Percentiles rank a stretch among this genome's conserved stretches.
Conservation (phyloP, 2,113 vertebrate genomes). For the Odocoileus hemionus region DNA sequence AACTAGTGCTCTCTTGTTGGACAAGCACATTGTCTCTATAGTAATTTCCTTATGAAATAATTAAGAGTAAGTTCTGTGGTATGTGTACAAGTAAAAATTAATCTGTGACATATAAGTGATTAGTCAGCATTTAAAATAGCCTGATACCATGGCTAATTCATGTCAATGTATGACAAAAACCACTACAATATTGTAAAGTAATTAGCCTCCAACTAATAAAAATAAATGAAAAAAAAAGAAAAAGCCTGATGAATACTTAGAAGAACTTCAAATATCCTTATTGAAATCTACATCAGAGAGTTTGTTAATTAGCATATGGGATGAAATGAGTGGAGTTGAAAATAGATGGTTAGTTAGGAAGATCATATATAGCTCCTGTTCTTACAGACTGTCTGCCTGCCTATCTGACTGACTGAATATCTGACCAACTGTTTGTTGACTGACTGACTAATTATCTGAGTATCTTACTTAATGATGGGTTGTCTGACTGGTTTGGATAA, state of each 20-base stretch:
- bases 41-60: constrained; percentile 18
- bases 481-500: not conserved
- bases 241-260: not conserved
- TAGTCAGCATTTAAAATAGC: not conserved
- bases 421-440: not conserved
- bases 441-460: not conserved
- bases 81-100: not conserved
- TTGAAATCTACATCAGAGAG: not conserved
- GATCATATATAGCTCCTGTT: not conserved
- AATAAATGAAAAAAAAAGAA: no score
- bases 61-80: not conserved
- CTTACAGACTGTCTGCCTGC: not conserved
- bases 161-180: no score
- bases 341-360: not conserved
- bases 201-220: no score
- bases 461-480: not conserved
- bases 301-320: not conserved
- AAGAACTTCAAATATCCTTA: not conserved
- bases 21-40: not conserved
- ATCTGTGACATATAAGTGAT: not conserved
- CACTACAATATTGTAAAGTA: no score
- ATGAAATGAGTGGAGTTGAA: not conserved
- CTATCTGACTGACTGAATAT: not conserved
- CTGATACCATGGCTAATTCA: not conserved
- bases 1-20: not conserved